Conservation (phyloP, 2,888 invertebrate species). For the Tridacna gigas region DNA sequence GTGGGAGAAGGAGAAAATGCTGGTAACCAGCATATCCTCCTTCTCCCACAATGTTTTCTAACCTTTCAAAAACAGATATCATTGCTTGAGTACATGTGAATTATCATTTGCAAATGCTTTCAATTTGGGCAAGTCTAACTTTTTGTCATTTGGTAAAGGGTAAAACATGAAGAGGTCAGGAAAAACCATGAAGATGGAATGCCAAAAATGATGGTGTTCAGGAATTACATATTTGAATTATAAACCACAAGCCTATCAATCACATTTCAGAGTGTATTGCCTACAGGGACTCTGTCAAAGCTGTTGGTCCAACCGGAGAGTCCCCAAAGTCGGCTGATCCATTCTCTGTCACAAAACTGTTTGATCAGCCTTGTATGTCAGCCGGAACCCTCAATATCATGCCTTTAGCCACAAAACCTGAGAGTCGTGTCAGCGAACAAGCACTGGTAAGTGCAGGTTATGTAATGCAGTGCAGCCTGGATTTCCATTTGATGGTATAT, state of each 20-base stretch:
- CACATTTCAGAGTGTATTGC: conserved; percentile 73
- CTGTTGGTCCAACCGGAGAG: conserved; percentile 67
- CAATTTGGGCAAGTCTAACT: too few relatives aligned
- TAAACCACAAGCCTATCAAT: background rate
- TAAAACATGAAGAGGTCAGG: too few relatives aligned
- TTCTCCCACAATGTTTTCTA: background rate
- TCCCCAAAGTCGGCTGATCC: conserved; percentile 65
- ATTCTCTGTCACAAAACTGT: conserved; percentile 67
- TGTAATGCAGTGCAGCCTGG: too few relatives aligned
- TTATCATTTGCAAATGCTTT: background rate
- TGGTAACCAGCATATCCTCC: too few relatives aligned
- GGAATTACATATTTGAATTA: too few relatives aligned
- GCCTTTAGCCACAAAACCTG: conserved; percentile 71
- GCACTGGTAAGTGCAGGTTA: conserved; percentile 67
- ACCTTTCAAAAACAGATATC: background rate
- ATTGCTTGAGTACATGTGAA: background rate
- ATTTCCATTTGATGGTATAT: too few relatives aligned
- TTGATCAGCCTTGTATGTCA: conserved; percentile 73
- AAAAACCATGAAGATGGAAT: too few relatives aligned
- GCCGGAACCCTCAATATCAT: conserved; percentile 69
- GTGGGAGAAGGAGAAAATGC: too few relatives aligned
- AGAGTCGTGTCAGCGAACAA: conserved; percentile 65
- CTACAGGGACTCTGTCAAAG: conserved; percentile 56
- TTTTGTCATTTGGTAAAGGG: too few relatives aligned
- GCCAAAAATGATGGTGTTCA: too few relatives aligned